Conservation (phyloP, 2,797 vertebrate species). For the Furcifer pardalis region DNA sequence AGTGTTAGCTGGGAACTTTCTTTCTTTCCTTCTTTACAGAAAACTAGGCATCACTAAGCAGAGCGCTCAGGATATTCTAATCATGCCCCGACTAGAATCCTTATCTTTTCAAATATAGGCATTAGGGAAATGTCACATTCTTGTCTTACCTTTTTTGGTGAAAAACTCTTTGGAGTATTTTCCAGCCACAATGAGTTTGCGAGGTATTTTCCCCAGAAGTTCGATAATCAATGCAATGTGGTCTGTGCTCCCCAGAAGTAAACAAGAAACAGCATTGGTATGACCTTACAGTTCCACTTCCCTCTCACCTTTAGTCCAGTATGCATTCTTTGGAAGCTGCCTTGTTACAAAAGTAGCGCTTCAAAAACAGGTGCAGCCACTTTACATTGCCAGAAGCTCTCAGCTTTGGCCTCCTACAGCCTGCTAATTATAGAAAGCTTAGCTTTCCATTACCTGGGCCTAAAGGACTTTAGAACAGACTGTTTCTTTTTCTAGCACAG, state of each 20-base stretch:
- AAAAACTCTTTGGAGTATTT: conserved; percentile 99
- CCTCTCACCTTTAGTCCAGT: background rate
- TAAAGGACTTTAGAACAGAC: background rate
- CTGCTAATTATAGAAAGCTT: background rate
- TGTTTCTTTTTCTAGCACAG: background rate
- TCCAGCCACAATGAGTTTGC: conserved; percentile 92
- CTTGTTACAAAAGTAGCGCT: background rate
- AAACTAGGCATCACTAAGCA: too few species aligned
- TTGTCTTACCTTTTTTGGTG: conserved; percentile 95
- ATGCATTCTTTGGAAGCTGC: background rate
- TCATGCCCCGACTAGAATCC: background rate
- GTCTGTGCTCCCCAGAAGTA: conserved; percentile 74
- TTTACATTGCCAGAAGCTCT: background rate
- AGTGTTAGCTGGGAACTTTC: too few species aligned
- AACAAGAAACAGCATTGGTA: background rate
- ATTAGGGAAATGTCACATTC: background rate
- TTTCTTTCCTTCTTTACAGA: too few species aligned
- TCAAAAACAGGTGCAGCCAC: background rate
- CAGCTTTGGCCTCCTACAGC: background rate
- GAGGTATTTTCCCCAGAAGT: conserved; percentile 95
- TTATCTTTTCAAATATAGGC: background rate
- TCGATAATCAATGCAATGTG: conserved; percentile 98
- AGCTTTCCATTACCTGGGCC: background rate
- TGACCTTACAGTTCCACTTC: background rate
- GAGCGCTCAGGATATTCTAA: background rate